Base-by-base conservation (phyloP, 2,113 vertebrate species). In the Setophaga petechia region DNA sequence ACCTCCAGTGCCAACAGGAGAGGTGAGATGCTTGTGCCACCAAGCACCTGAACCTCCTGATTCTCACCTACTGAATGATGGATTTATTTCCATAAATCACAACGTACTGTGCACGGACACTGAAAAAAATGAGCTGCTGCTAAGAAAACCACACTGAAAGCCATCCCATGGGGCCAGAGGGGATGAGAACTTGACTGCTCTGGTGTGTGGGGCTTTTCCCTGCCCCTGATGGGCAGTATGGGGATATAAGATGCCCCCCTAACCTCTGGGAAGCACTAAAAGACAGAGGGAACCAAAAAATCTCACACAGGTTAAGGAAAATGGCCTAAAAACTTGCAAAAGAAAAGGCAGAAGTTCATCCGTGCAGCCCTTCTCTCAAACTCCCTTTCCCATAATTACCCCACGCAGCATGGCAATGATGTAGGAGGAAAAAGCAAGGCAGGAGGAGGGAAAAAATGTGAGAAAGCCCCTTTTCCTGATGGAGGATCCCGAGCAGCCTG, bases 141-240 rank as follows among this genome's bases (percentile, higher is more conserved):
- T 65, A 39, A 21, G 33, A 83, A 83, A 89, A 80, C 21, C 25
- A 25, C 86, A 22, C 0, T 49, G 57, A 69, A 67, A n/a, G 35
- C 30, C 67, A 83, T 9, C 23, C 65, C 41, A 17, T 1, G 23
- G 79, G 52, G 69, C 14, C 3, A 6, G 35, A 74, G 30, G 9
- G 25, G 46, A 67, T 0, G 4, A 49, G 13, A 27, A 54, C 33
- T 46, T 6, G 83, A 57, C 94, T 96, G 91, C 63, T 86, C 62
- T 85, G 97, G 92, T 97, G 97, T 97, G 96, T 65, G 91, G 78
- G 93, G 84, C 93, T 97, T 79, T 96, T 96, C 95, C 91, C 95
- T 93, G 96, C 96, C 97, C 37, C 37, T 39, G 71, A 95, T 75
- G 77, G 68, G 80, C 28, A 77, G 30, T 67, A 73, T 43, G 89